phyloP scores from a whole-genome alignment of 2,888 invertebrate genomes.

The Gerris lacustris region DNA sequence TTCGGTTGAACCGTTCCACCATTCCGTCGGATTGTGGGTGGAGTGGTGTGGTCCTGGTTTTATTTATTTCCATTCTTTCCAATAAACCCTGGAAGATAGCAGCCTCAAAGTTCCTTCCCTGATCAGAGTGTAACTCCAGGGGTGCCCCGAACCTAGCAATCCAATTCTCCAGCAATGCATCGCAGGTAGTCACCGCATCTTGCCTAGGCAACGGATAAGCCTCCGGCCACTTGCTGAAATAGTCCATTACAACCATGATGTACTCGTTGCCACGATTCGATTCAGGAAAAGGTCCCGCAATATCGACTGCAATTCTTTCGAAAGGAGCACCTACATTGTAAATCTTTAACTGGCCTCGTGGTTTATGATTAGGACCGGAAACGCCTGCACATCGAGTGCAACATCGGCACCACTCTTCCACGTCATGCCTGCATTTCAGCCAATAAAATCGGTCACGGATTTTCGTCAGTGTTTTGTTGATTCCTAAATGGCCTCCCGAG shows the following conservation, averaged over 20 bases:
- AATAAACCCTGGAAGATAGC: conserved; percentile 28
- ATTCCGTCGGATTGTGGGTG: conserved; percentile 28
- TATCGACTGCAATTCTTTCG: conserved; percentile 27
- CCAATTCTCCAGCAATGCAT: conserved; percentile 25
- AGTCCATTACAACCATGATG: conserved; percentile 28
- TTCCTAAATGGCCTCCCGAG: conserved; percentile 31
- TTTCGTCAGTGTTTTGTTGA: conserved; percentile 29
- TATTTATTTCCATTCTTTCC: conserved; percentile 27
- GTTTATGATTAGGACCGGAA: conserved; percentile 23
- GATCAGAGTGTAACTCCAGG: conserved; percentile 28
- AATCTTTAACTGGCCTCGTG: conserved; percentile 24
- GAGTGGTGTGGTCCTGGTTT: conserved; percentile 30
- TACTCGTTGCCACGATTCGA: conserved; percentile 28
- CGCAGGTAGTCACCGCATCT: conserved; percentile 32
- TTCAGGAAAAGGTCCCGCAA: conserved; percentile 27
- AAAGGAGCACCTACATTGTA: conserved; percentile 28
- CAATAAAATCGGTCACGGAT: conserved; percentile 30
- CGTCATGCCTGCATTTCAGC: conserved; percentile 22
- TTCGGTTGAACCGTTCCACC: conserved; percentile 26
- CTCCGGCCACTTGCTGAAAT: conserved; percentile 31
- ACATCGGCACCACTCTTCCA: conserved; percentile 28
- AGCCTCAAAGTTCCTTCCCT: conserved; percentile 32
- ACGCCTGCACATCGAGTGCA: conserved; percentile 23
- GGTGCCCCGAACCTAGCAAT: conserved; percentile 26
- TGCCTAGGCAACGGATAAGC: conserved; percentile 32